A percentile compares a stretch with the other conserved stretches of the same genome.
Evolutionary conservation across 2,113 vertebrate species (phyloP).

Genomic region (Picathartes gymnocephalus): DNA sequence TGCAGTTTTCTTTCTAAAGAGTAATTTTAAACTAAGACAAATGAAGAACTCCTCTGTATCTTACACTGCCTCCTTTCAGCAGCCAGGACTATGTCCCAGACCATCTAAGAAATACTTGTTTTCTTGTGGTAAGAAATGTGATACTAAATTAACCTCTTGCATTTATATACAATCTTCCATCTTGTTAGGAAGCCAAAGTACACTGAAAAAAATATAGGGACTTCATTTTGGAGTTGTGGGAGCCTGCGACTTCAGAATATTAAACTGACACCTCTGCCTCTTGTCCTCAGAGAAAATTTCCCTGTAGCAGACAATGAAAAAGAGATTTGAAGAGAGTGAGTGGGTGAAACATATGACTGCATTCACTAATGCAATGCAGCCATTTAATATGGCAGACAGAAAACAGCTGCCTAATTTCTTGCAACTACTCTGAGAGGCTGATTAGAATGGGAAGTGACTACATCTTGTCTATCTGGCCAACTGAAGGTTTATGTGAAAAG

Average conservation of each 20-base stretch:
- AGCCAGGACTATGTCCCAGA: not conserved
- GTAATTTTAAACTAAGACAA: slow-evolving; percentile 27
- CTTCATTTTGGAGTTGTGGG: not conserved
- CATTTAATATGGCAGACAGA: not conserved
- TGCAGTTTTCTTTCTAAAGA: slow-evolving; percentile 42
- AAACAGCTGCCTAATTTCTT: not conserved
- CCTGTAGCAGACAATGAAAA: not conserved
- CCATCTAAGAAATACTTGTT: not conserved
- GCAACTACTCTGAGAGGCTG: not conserved
- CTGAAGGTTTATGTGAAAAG: not conserved
- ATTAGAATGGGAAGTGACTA: not conserved
- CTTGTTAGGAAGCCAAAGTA: not conserved
- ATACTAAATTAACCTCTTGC: not conserved
- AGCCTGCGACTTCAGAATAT: not conserved
- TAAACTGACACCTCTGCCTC: not conserved
- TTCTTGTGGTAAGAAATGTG: not conserved
- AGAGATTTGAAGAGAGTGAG: not conserved
- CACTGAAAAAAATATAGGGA: not conserved
- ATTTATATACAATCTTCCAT: not conserved
- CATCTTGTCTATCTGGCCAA: not conserved
- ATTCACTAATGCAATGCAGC: not conserved
- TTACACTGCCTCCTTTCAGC: not conserved
- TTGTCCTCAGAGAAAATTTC: not conserved
- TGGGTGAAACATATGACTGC: not conserved
- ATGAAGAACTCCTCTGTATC: slow-evolving; percentile 5